Evolutionary conservation across 2,113 vertebrate species (phyloP).

Genomic region (Heliornis fulica): DNA sequence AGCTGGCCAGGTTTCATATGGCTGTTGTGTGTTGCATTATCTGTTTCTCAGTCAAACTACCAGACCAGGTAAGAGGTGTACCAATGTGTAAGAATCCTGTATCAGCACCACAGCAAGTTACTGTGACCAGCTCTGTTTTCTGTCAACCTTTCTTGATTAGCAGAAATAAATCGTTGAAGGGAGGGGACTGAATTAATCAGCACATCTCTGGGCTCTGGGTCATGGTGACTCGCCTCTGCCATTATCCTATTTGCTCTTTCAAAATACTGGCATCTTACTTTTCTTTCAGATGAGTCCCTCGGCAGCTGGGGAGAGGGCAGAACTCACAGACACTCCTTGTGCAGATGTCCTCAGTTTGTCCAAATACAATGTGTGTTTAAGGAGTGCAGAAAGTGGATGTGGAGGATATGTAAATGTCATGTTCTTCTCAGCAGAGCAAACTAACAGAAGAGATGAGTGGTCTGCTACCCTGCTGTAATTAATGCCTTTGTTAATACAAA

Average conservation of each 20-base stretch:
- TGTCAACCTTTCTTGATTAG: neutral
- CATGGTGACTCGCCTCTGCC: neutral
- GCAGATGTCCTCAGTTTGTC: neutral
- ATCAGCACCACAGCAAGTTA: neutral
- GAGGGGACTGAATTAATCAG: neutral
- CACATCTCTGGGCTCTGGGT: neutral
- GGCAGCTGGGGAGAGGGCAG: neutral
- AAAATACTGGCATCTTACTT: neutral
- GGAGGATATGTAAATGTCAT: rapidly evolving
- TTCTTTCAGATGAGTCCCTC: neutral
- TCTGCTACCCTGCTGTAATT: neutral
- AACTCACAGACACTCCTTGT: rapidly evolving
- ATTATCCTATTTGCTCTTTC: neutral
- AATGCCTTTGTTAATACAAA: neutral
- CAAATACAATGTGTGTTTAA: neutral
- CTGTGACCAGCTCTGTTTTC: neutral
- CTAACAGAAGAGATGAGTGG: neutral
- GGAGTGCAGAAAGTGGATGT: neutral
- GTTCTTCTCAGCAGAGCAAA: neutral
- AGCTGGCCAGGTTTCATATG: neutral
- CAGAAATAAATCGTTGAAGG: neutral
- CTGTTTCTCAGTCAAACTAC: neutral
- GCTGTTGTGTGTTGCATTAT: no score
- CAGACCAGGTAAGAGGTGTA: neutral
- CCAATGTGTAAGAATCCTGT: neutral